phyloP scores from a whole-genome alignment of 2,113 vertebrate genomes.

The Apodemus sylvaticus region DNA sequence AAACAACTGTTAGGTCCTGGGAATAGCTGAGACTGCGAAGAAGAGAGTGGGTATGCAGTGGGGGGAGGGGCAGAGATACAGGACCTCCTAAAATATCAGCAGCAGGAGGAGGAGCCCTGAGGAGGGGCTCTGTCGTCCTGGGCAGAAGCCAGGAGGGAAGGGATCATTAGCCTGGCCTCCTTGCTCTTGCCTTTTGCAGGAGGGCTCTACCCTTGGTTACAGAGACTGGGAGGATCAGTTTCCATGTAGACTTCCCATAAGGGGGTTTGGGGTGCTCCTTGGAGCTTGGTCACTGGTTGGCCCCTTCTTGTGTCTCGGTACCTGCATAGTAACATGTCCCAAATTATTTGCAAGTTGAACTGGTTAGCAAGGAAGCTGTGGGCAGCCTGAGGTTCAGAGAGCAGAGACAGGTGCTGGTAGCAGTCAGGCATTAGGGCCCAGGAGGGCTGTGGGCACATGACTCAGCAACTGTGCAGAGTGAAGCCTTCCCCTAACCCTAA shows the following conservation, averaged over 20 bases:
- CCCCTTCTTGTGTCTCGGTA: neutral
- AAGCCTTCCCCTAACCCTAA: neutral
- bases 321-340: neutral
- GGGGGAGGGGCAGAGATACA: neutral
- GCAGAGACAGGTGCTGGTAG: neutral
- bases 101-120: neutral
- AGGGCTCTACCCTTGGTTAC: neutral
- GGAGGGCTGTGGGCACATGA: neutral
- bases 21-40: neutral
- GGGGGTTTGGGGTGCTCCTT: neutral
- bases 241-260: neutral
- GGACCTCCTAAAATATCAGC: neutral
- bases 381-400: slow-evolving; percentile 31
- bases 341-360: slow-evolving; percentile 37
- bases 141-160: neutral
- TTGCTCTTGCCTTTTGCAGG: neutral
- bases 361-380: slow-evolving; percentile 11
- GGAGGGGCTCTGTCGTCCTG: neutral
- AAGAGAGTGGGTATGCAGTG: neutral
- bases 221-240: neutral
- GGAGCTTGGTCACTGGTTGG: neutral
- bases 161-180: neutral
- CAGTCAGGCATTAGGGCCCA: neutral
- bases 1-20: neutral
- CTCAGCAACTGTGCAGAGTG: neutral